Conservation (phyloP, 2,113 vertebrate genomes). For the Dipodomys stephensi region DNA sequence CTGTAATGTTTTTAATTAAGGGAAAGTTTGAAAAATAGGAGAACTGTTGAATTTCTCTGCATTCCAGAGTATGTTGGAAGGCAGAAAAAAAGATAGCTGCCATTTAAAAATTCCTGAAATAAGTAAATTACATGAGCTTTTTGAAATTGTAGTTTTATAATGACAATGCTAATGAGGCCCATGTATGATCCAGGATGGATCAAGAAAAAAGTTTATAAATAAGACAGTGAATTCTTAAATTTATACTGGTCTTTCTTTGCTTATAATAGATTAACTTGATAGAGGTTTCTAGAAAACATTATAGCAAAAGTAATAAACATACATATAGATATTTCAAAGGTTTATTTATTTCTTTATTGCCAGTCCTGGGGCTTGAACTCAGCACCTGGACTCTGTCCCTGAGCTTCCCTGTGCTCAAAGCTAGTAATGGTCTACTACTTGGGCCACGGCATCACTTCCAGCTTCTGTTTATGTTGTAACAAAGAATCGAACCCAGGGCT, state of each 20-base stretch:
- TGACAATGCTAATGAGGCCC: slow-evolving; percentile 79
- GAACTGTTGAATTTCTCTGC: slow-evolving; percentile 66
- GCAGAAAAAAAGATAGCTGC: slow-evolving; percentile 25
- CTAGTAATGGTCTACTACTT: too few species aligned
- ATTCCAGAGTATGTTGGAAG: slow-evolving; percentile 63
- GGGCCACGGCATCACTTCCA: too few species aligned
- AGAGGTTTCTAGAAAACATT: slow-evolving; percentile 82
- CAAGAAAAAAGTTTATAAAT: slow-evolving; percentile 77
- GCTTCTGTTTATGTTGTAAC: too few species aligned
- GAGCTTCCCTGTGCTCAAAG: too few species aligned
- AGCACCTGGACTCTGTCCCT: too few species aligned
- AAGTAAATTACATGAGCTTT: slow-evolving; percentile 76
- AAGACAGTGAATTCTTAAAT: slow-evolving; percentile 82
- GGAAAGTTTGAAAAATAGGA: slow-evolving; percentile 66
- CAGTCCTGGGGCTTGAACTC: too few species aligned
- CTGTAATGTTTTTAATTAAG: slow-evolving; percentile 72
- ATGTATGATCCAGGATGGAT: slow-evolving; percentile 72
- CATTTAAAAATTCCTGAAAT: slow-evolving; percentile 81
- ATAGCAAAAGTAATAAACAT: slow-evolving; percentile 81
- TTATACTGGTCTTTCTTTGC: slow-evolving; percentile 83
- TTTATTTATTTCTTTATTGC: too few species aligned
- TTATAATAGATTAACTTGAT: slow-evolving; percentile 81
- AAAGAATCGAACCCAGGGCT: too few species aligned
- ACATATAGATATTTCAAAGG: too few species aligned
- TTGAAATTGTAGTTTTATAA: slow-evolving; percentile 40